These are phyloP conservation scores for Ginglymostoma cirratum DNA, from an alignment of 2,113 vertebrate species.

Conservation along the genomic window DNA sequence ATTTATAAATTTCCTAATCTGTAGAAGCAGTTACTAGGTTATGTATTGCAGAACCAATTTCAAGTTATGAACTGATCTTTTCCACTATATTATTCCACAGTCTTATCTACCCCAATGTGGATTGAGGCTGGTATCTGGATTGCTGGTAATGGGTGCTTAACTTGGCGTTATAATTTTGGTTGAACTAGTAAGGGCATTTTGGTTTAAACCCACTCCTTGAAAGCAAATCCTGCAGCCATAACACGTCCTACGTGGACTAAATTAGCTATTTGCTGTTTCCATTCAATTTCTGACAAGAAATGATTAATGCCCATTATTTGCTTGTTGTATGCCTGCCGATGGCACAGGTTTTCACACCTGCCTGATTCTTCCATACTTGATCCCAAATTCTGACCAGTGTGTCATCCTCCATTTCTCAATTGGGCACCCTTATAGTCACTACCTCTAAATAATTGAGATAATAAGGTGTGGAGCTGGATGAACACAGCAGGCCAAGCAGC, in stretches of 20 bases:
- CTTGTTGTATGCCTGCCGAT: too few relatives aligned
- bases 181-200: not conserved
- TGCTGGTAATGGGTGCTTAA: not conserved
- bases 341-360: too few relatives aligned
- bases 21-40: not conserved
- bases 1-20: not conserved
- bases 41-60: not conserved
- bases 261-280: not conserved
- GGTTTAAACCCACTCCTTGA: too few relatives aligned
- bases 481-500: too few relatives aligned
- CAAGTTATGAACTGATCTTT: not conserved
- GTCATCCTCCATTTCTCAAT: not conserved
- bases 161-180: not conserved
- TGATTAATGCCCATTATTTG: too few relatives aligned
- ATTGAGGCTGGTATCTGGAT: not conserved
- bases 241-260: too few relatives aligned
- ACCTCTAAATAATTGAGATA: not conserved
- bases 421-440: not conserved
- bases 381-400: too few relatives aligned
- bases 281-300: too few relatives aligned
- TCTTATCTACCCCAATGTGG: not conserved
- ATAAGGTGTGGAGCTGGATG: too few relatives aligned
- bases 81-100: not conserved
- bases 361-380: too few relatives aligned
- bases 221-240: too few relatives aligned